Base-by-base conservation (phyloP, 2,888 invertebrate genomes). In the Diabrotica balteata region DNA sequence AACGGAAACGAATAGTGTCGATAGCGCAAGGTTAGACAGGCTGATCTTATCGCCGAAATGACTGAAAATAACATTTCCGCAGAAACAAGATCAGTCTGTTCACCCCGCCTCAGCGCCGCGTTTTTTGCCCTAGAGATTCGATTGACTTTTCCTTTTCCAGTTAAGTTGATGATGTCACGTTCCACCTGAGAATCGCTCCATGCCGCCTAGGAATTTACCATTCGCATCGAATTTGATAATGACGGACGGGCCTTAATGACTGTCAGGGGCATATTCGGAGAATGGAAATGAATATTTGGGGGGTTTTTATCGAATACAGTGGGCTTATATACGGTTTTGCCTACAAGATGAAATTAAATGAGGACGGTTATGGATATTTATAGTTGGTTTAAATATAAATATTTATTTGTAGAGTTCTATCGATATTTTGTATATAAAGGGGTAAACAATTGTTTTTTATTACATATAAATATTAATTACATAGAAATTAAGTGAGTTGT, bases 21-120 rank as follows among this genome's bases (percentile, higher is more conserved):
- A 58, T 64, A 64, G 64, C 63, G 69, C 79, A 76, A 79, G 79
- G 81, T 82, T 82, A 78, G 80, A 84, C 84, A 84, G 84, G 84
- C 84, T 84, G 84, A 84, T 84, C 84, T 84, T 83, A 83, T 84
- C 84, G 84, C 84, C 84, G 84, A 84, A 84, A 84, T 84, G 83
- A 82, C 78, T 82, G 67, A 63, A 79, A 78, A 77, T 77, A 76
- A 84, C 84, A 84, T 83, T 84, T 84, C 83, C 80, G 82, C 81
- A 81, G 81, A 79, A 84, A 84, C 83, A 80, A 84, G 83, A 84
- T 84, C 83, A 83, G 83, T 80, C 84, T 83, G 83, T 81, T 80
- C 82, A 83, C 80, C 79, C 79, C 76, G 76, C 79, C 79, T 73
- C 75, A 67, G 66, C 69, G 32, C 59, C 57, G 49, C 65, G 58